Base-by-base conservation (phyloP, 2,888 invertebrate species). In the Oscheius sp. region DNA sequence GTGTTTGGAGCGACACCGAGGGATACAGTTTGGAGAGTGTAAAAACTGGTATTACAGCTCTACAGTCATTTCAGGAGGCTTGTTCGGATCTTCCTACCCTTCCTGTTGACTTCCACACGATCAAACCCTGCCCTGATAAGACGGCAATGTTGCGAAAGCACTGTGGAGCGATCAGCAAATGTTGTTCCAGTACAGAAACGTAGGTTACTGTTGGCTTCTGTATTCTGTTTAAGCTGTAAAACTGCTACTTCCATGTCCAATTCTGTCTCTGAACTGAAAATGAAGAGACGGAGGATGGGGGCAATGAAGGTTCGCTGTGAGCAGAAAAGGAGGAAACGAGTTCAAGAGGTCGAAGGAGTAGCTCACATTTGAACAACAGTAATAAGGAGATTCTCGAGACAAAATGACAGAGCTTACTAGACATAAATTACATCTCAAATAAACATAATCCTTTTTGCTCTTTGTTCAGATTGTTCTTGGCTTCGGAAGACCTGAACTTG, bases 121-220 rank as follows among this genome's bases (percentile, higher is more conserved):
- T 1, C 48, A 47, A 63, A n/a, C 29, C 13, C 4, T 63, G 63
- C 21, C 4, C 1, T 3, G 21, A 48, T 7, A 63, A 48, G 29
- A 50, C 29, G 13, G 21, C n/a, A 11, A 48, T 29, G 48, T 11
- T 63, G 63, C 47, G 63, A 11, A n/a, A 32, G 3, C 63, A 63
- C 11, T 63, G 63, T 21, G 63, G 48, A 29, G 13, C n/a, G 21
- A 11, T 21, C 5, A 63, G 63, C 32, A 47, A 32, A 3, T 63
- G 63, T 29, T 63, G 63, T 48, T 29, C 63, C n/a, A 10, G 48
- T 13, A 33, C 50, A 21, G 63, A 50, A n/a, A 63, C 2, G 63
- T 63, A 63, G 47, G 2, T 48, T 11, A 4, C 2, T 21, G 5
- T 58, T 58, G 11, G 5, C 3, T 13, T 29, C n/a, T 29, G 32